These are phyloP conservation scores for Leptobrachium leishanense DNA, from an alignment of 2,113 vertebrate species.

Conservation along the genomic window DNA sequence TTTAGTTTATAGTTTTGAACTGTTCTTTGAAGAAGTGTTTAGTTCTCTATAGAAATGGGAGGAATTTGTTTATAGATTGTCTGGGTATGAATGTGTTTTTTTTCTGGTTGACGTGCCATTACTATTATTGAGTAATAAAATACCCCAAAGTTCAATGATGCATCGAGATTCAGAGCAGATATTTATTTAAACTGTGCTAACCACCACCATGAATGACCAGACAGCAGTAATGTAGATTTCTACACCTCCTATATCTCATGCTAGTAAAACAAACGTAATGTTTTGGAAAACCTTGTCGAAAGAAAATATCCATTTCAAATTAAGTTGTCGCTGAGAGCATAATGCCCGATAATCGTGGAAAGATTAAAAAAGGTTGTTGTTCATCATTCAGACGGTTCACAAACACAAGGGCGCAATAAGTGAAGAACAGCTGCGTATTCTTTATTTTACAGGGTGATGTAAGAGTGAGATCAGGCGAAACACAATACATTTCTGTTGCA, in stretches of 20 bases:
- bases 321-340: background rate
- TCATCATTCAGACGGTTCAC: background rate
- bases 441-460: background rate
- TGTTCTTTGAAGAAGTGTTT: too few species aligned
- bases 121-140: too few species aligned
- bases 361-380: background rate
- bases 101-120: too few species aligned
- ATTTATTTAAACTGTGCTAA: too few species aligned
- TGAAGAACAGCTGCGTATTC: conserved; percentile 6
- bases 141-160: too few species aligned
- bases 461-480: background rate
- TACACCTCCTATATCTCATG: background rate
- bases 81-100: too few species aligned
- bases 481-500: background rate
- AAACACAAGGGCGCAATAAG: background rate
- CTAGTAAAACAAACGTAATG: background rate
- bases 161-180: too few species aligned
- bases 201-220: background rate
- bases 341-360: background rate
- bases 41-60: too few species aligned
- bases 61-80: too few species aligned
- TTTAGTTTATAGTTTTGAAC: too few species aligned
- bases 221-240: conserved; percentile 3
- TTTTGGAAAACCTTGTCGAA: conserved; percentile 7
- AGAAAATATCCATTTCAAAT: conserved; percentile 17